Conservation (phyloP, 2,113 vertebrate species). For the Prinia subflava region DNA sequence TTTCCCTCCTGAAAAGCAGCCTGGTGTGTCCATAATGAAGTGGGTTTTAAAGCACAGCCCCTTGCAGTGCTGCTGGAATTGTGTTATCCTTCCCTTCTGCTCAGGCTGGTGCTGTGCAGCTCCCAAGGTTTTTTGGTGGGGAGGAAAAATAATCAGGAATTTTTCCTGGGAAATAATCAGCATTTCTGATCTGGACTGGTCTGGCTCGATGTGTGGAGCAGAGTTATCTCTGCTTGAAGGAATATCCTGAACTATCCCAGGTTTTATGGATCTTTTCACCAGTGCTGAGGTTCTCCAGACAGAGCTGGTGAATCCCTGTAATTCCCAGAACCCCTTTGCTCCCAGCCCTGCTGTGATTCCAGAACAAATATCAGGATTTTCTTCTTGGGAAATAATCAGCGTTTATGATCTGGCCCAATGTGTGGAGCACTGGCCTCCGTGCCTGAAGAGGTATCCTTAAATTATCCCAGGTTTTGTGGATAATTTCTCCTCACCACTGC, state of each 20-base stretch:
- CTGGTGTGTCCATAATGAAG: not conserved
- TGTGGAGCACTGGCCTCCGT: too few species aligned
- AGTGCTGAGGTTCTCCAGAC: too few species aligned
- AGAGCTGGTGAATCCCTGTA: not conserved
- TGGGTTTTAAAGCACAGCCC: not conserved
- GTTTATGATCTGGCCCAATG: not conserved
- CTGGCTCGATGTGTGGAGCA: not conserved
- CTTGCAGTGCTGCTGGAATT: not conserved
- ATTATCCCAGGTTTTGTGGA: too few species aligned
- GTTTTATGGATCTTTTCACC: too few species aligned
- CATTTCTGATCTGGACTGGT: not conserved
- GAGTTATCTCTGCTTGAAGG: too few species aligned
- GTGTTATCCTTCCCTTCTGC: not conserved
- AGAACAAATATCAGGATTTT: not conserved
- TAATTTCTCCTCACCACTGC: too few species aligned
- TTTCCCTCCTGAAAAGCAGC: not conserved
- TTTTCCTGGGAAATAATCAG: not conserved
- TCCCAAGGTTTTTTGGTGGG: not conserved
- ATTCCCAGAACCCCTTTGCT: not conserved
- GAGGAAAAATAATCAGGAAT: not conserved
- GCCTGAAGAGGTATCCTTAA: not conserved
- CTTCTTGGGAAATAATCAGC: not conserved
- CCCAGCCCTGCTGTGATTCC: too few species aligned
- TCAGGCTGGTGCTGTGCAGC: not conserved
- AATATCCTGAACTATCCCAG: too few species aligned